phyloP scores from a whole-genome alignment of 2,797 vertebrate genomes.

The Chelonia mydas region DNA sequence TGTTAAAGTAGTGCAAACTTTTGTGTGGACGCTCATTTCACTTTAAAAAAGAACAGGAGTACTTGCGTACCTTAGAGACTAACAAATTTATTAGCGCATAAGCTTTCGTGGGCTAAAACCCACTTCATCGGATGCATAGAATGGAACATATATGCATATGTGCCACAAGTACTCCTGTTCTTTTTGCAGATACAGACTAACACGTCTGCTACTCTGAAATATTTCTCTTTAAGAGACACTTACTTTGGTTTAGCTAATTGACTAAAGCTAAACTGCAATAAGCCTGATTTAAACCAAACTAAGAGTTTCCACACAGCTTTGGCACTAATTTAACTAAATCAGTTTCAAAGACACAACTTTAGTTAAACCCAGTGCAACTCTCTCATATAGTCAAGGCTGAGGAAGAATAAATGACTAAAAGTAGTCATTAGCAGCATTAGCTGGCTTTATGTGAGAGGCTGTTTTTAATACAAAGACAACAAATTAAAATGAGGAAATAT shows the following conservation, averaged over 20 bases:
- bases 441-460: background rate
- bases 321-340: background rate
- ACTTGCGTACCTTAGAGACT: no score
- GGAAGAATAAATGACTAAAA: background rate
- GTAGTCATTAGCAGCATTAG: background rate
- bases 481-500: background rate
- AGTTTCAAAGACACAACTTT: background rate
- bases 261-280: background rate
- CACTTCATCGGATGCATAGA: no score
- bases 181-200: no score
- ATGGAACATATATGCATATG: no score
- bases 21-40: background rate
- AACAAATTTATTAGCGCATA: no score
- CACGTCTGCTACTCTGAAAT: no score
- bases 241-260: background rate
- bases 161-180: no score
- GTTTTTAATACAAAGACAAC: background rate
- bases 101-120: no score
- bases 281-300: slow-evolving; percentile 1
- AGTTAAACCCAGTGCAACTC: background rate
- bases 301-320: background rate
- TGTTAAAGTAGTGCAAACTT: background rate
- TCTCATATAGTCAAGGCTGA: background rate
- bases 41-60: background rate
- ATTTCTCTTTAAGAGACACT: background rate